These are phyloP conservation scores for Trimorus sp. DNA, from an alignment of 2,888 invertebrate species.

Conservation along the genomic window DNA sequence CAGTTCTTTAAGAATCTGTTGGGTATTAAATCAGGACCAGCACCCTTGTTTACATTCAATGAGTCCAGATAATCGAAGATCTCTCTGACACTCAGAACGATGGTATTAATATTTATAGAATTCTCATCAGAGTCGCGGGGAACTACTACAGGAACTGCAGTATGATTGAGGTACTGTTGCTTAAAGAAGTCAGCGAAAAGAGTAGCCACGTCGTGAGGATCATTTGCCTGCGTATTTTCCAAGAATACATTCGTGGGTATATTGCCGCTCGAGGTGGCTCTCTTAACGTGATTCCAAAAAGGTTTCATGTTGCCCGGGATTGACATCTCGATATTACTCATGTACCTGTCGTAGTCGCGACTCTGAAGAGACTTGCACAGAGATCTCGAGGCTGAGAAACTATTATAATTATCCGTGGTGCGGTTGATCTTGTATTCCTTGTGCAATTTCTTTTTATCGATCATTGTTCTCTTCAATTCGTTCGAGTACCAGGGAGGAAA, in stretches of 20 bases:
- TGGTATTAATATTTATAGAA: background rate
- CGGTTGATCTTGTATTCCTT: background rate
- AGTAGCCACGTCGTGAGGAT: background rate
- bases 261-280: background rate
- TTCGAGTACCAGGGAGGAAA: background rate
- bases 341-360: background rate
- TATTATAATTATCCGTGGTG: background rate
- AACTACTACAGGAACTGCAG: too few species aligned
- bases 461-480: background rate
- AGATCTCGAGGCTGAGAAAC: background rate
- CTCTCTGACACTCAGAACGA: background rate
- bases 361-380: background rate
- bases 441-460: background rate
- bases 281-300: background rate
- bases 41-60: background rate
- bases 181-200: background rate
- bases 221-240: background rate
- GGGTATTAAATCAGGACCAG: background rate
- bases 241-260: background rate
- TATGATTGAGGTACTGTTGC: background rate
- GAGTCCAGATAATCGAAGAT: too few species aligned
- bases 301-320: background rate
- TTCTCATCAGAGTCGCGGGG: background rate
- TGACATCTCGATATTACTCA: background rate
- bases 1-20: background rate